Evolutionary conservation across 2,113 vertebrate species (phyloP).

Genomic region (Heterochromis multidens): DNA sequence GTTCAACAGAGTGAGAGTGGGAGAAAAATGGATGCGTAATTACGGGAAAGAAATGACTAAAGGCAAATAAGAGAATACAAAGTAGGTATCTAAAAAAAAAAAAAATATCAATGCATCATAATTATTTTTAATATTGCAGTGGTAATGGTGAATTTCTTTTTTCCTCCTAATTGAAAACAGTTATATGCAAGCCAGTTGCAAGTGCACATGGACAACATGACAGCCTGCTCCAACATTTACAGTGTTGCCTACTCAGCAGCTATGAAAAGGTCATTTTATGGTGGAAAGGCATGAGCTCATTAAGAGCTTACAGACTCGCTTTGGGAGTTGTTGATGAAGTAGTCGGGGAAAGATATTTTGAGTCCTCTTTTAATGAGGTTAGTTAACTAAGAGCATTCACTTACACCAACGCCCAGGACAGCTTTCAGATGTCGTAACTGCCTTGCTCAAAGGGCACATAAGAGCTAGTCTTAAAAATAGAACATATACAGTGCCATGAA

Average conservation of each 20-base stretch:
- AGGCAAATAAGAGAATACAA: background rate
- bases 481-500: background rate
- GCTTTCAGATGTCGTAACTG: background rate
- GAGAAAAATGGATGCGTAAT: background rate
- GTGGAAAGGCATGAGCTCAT: conserved; percentile 12
- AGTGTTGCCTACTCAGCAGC: conserved; percentile 25
- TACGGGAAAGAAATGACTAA: background rate
- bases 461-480: background rate
- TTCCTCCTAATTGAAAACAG: background rate
- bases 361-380: conserved; percentile 9
- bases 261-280: conserved; percentile 38
- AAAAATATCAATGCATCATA: background rate
- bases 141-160: background rate
- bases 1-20: background rate
- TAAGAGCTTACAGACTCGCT: conserved; percentile 12
- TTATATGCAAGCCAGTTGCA: background rate
- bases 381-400: background rate
- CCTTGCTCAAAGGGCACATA: background rate
- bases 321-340: conserved; percentile 11
- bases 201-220: background rate
- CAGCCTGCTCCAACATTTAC: conserved; percentile 1
- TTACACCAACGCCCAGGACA: background rate
- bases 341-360: background rate
- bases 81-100: background rate
- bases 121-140: background rate